Evolutionary conservation across 1,140 invertebrate genomes (phyloP).

Genomic region (Drosophila watanabei): DNA sequence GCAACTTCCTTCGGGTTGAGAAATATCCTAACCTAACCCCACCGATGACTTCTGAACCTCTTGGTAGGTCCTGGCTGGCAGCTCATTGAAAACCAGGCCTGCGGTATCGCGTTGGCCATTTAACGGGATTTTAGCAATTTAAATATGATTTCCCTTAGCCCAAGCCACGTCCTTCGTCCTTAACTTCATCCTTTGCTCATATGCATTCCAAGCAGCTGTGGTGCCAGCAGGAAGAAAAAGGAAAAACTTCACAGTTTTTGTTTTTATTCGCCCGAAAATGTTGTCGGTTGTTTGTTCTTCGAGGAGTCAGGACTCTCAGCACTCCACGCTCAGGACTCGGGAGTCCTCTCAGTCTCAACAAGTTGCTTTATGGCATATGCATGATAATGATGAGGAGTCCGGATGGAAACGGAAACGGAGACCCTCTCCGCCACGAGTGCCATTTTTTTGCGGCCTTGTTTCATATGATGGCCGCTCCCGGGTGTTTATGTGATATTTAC

Average conservation of each 20-base stretch:
- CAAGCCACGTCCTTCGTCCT: not conserved
- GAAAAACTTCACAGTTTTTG: slow-evolving; percentile 45
- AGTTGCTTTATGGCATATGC: slow-evolving; percentile 84
- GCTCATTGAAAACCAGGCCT: slow-evolving; percentile 57
- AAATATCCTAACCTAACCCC: slow-evolving; percentile 18
- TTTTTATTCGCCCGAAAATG: slow-evolving; percentile 57
- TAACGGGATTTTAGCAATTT: slow-evolving; percentile 73
- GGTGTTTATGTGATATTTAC: slow-evolving; percentile 84
- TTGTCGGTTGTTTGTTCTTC: slow-evolving; percentile 57
- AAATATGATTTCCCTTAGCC: slow-evolving; percentile 69
- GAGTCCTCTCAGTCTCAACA: slow-evolving; percentile 63
- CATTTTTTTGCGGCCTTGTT: slow-evolving; percentile 65
- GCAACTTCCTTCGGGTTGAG: not conserved
- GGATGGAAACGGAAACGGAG: slow-evolving; percentile 14
- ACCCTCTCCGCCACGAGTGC: slow-evolving; percentile 31
- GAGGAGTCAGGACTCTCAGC: slow-evolving; percentile 2
- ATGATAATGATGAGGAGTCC: slow-evolving; percentile 76
- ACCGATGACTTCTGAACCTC: slow-evolving; percentile 30
- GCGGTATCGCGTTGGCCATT: slow-evolving; percentile 68
- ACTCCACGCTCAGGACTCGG: not conserved
- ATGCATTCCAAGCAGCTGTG: slow-evolving; percentile 72
- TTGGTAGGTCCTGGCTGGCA: slow-evolving; percentile 26
- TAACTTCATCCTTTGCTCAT: slow-evolving; percentile 18
- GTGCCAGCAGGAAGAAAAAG: too few species aligned
- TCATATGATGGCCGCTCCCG: slow-evolving; percentile 80